A percentile compares a stretch with the other conserved stretches of the same genome.
These are phyloP conservation scores for Serranus cabrilla DNA, from an alignment of 2,797 vertebrate genomes.

Conservation along the genomic window DNA sequence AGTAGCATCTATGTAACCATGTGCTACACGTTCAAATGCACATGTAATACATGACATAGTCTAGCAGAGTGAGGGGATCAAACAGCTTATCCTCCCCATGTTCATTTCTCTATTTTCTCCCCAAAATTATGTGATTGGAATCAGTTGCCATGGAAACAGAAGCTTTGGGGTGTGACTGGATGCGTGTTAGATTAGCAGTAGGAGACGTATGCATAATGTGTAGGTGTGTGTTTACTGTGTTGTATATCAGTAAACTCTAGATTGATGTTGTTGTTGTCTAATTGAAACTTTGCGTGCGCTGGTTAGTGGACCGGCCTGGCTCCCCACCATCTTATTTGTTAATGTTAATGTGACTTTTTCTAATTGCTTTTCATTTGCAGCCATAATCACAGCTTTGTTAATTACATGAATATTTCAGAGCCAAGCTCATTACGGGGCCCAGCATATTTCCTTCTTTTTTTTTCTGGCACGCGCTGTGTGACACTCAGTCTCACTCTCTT, in stretches of 20 bases:
- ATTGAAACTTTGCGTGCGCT: slow-evolving; percentile 47
- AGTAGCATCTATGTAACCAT: slow-evolving; percentile 21
- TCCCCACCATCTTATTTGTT: slow-evolving; percentile 76
- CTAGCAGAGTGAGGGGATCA: slow-evolving; percentile 54
- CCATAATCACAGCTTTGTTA: slow-evolving; percentile 87
- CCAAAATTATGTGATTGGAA: slow-evolving; percentile 66
- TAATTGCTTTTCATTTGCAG: slow-evolving; percentile 85
- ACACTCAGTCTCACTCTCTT: slow-evolving; percentile 53
- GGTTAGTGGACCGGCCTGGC: slow-evolving; percentile 54
- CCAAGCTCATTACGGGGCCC: slow-evolving; percentile 77
- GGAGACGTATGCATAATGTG: neutral
- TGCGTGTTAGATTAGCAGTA: slow-evolving; percentile 28
- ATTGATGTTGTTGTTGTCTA: slow-evolving; percentile 53
- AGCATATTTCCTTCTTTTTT: slow-evolving; percentile 73
- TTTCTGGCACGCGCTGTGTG: slow-evolving; percentile 50
- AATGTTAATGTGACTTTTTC: slow-evolving; percentile 81
- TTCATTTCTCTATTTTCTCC: slow-evolving; percentile 58
- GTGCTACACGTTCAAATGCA: slow-evolving; percentile 20
- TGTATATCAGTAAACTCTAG: slow-evolving; percentile 1
- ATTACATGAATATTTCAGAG: slow-evolving; percentile 87
- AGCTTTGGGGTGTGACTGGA: slow-evolving; percentile 40
- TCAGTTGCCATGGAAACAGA: slow-evolving; percentile 71
- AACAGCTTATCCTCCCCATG: slow-evolving; percentile 51
- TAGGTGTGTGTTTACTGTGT: neutral
- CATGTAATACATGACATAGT: slow-evolving; percentile 49